Evolutionary conservation across 2,113 vertebrate genomes (phyloP).

Genomic region (Sclerurus mexicanus): DNA sequence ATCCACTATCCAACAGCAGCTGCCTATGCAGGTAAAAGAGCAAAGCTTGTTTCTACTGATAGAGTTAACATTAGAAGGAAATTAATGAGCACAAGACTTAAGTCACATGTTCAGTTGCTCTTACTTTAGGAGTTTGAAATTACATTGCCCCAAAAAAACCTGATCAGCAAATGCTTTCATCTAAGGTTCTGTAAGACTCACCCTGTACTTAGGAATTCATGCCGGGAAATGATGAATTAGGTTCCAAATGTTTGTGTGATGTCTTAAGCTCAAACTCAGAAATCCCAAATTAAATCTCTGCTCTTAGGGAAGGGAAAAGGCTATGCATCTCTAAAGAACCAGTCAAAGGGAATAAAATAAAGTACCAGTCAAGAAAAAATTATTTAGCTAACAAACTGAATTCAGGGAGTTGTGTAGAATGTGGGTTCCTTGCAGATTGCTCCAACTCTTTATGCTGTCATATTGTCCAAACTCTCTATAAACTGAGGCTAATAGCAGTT

Average conservation of each 20-base stretch:
- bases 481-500: neutral
- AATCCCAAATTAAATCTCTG: neutral
- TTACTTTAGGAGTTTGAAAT: neutral
- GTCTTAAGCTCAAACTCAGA: neutral
- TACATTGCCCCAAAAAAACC: neutral
- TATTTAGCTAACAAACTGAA: neutral
- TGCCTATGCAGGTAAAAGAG: neutral
- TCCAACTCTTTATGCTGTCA: neutral
- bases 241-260: neutral
- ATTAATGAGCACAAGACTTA: neutral
- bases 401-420: neutral
- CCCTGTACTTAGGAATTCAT: neutral
- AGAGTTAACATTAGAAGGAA: neutral
- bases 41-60: neutral
- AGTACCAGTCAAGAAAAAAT: neutral
- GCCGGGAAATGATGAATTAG: neutral
- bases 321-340: neutral
- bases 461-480: neutral
- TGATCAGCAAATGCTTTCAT: neutral
- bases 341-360: neutral
- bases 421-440: neutral
- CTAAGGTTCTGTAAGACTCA: neutral
- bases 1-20: neutral
- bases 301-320: neutral
- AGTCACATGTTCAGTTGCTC: neutral